A percentile compares a stretch with the other conserved stretches of the same genome.
These are phyloP conservation scores for Hypena proboscidalis DNA, from an alignment of 2,888 invertebrate species.

Conservation along the genomic window DNA sequence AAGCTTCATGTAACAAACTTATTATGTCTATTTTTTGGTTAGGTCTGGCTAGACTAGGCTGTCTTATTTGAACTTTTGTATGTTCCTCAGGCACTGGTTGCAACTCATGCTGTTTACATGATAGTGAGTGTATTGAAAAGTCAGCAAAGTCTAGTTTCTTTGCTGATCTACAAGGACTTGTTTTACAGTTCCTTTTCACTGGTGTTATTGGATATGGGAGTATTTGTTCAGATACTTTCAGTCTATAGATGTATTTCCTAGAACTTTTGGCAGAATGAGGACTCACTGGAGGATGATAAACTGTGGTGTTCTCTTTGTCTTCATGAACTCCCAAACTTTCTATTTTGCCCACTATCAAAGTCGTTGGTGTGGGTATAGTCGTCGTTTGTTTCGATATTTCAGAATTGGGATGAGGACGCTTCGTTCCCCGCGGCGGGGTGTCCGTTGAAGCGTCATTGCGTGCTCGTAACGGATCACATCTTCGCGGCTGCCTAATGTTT, in stretches of 20 bases:
- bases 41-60: conserved; percentile 59
- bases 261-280: conserved; percentile 36
- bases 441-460: conserved; percentile 43
- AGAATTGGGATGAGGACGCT: conserved; percentile 62
- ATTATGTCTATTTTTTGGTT: conserved; percentile 76
- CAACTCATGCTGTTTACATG: conserved; percentile 65
- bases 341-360: conserved; percentile 71
- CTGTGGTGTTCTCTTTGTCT: conserved; percentile 51
- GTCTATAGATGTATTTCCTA: conserved; percentile 36
- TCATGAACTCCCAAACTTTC: conserved; percentile 71
- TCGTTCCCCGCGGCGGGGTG: conserved; percentile 64
- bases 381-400: conserved; percentile 47
- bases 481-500: conserved; percentile 39
- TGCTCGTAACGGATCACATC: conserved; percentile 43
- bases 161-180: conserved; percentile 63
- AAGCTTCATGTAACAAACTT: conserved; percentile 59
- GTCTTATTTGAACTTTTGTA: conserved; percentile 44
- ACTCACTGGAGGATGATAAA: conserved; percentile 32
- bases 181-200: conserved; percentile 68
- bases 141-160: conserved; percentile 68
- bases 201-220: conserved; percentile 72
- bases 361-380: conserved; percentile 70
- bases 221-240: conserved; percentile 47
- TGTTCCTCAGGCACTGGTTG: conserved; percentile 51
- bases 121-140: conserved; percentile 70